Evolutionary conservation across 2,113 vertebrate species (phyloP).

Genomic region (Hymenochirus boettgeri): DNA sequence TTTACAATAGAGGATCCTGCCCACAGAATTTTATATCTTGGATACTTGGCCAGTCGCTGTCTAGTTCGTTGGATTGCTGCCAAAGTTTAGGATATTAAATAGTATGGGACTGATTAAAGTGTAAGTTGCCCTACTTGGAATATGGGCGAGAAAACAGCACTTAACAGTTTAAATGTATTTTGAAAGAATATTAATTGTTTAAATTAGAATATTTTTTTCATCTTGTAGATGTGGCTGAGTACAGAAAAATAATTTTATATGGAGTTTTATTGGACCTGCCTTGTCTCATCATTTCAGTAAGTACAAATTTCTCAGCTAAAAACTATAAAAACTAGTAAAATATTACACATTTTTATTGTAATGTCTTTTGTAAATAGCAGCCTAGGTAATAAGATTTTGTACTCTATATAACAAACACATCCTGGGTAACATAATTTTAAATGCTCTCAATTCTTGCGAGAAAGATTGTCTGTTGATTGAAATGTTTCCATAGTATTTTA

Average conservation of each 20-base stretch:
- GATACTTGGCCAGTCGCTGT: conserved; percentile 88
- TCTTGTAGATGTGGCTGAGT: conserved; percentile 91
- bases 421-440: background rate
- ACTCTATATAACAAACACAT: background rate
- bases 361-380: conserved; percentile 40
- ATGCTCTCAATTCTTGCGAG: background rate
- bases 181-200: conserved; percentile 10
- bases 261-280: conserved; percentile 97
- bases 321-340: conserved; percentile 52
- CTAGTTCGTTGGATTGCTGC: conserved; percentile 92
- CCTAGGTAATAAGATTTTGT: background rate
- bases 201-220: conserved; percentile 19
- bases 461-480: background rate
- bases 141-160: background rate
- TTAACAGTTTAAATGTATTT: conserved; percentile 6
- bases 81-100: conserved; percentile 86
- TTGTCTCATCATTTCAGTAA: conserved; percentile 97
- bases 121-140: conserved; percentile 66
- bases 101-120: conserved; percentile 92
- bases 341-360: conserved; percentile 47
- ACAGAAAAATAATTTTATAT: conserved; percentile 97
- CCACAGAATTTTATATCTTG: conserved; percentile 95
- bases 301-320: conserved; percentile 59
- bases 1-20: conserved; percentile 96
- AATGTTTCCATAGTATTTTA: background rate